Evolutionary conservation across 2,888 invertebrate genomes (phyloP).

Genomic region (Quadroppia sp.): DNA sequence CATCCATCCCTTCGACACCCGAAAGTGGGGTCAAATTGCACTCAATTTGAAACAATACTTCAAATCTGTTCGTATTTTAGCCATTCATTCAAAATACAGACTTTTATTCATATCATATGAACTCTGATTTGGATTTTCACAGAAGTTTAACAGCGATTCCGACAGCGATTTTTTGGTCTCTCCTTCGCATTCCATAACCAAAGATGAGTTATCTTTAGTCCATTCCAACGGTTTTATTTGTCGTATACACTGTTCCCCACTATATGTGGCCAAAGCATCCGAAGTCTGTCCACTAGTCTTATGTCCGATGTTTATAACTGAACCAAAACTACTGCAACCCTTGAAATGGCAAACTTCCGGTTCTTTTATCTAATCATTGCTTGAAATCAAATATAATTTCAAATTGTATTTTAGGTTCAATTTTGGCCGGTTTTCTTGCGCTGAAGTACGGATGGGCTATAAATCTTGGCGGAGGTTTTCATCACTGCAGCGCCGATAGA

Average conservation of each 20-base stretch:
- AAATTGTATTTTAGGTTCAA: conserved; percentile 21
- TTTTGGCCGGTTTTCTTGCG: conserved; percentile 70
- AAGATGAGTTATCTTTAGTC: conserved; percentile 67
- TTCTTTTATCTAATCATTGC: conserved; percentile 57
- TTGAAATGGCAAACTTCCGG: conserved; percentile 80
- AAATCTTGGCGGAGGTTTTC: conserved; percentile 86
- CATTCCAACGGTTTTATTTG: conserved; percentile 69
- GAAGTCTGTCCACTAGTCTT: conserved; percentile 70
- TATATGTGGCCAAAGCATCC: conserved; percentile 67
- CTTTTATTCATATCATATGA: not conserved
- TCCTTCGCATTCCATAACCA: conserved; percentile 51
- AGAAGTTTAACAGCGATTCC: not conserved
- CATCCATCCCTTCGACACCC: conserved; percentile 80
- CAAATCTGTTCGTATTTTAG: not conserved
- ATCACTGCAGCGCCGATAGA: conserved; percentile 70
- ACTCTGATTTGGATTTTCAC: not conserved
- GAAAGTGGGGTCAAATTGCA: conserved; percentile 74
- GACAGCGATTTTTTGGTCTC: not conserved
- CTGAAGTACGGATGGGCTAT: conserved; percentile 79
- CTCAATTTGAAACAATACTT: conserved; percentile 53
- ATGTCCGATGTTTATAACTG: conserved; percentile 71
- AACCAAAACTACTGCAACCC: conserved; percentile 69
- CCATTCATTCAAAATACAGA: too few species aligned
- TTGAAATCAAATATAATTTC: conserved; percentile 53
- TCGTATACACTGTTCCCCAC: conserved; percentile 29